These are phyloP conservation scores for Hypothenemus hampei DNA, from an alignment of 1,140 invertebrate genomes.

Conservation along the genomic window DNA sequence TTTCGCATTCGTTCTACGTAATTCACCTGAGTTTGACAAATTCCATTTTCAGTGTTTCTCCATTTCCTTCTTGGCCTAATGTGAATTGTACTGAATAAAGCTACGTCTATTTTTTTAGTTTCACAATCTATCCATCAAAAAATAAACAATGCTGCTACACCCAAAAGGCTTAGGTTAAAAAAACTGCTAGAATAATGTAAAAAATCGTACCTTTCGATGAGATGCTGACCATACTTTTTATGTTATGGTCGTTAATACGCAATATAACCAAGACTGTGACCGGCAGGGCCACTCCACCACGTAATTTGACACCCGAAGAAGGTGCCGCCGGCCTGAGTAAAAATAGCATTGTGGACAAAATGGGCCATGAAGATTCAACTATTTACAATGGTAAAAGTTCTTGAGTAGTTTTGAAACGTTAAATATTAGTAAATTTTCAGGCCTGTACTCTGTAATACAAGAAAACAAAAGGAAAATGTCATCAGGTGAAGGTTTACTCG, in stretches of 20 bases:
- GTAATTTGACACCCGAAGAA: constrained; percentile 21
- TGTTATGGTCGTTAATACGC: constrained; percentile 47
- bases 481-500: neutral
- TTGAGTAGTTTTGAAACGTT: neutral
- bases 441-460: constrained; percentile 13
- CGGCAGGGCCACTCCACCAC: constrained; percentile 16
- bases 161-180: neutral
- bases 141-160: neutral
- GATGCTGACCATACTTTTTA: constrained; percentile 47
- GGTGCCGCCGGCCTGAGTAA: constrained; percentile 5
- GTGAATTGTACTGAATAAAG: too few species aligned
- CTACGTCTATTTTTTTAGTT: too few species aligned
- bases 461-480: constrained; percentile 1
- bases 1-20: too few species aligned
- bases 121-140: too few species aligned
- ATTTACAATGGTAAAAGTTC: constrained; percentile 10
- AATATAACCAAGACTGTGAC: constrained; percentile 36
- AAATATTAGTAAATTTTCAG: neutral
- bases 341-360: constrained; percentile 14
- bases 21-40: too few species aligned
- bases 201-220: constrained; percentile 26
- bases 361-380: constrained; percentile 13
- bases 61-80: too few species aligned
- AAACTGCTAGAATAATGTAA: constrained; percentile 7
- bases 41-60: too few species aligned